These are phyloP conservation scores for Salvelinus alpinus DNA, from an alignment of 2,113 vertebrate genomes.

Conservation along the genomic window DNA sequence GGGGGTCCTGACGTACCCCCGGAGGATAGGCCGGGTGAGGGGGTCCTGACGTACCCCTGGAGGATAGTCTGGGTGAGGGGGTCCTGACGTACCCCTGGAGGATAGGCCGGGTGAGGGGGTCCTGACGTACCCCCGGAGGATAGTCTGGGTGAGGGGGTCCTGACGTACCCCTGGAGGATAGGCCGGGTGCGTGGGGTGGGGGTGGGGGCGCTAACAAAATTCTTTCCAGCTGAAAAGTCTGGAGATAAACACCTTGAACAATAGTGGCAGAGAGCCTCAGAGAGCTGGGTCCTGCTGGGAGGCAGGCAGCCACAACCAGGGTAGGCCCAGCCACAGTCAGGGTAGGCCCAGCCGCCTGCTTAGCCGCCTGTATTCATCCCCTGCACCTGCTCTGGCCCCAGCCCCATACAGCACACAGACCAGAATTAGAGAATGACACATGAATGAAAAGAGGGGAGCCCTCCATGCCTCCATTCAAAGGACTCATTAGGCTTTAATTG, in stretches of 20 bases:
- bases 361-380: too few relatives aligned
- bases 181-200: background rate
- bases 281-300: slow-evolving; percentile 2
- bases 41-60: too few relatives aligned
- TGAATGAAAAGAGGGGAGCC: background rate
- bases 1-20: too few relatives aligned
- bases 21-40: too few relatives aligned
- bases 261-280: background rate
- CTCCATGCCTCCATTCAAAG: slow-evolving; percentile 1
- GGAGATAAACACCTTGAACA: slow-evolving; percentile 15
- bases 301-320: slow-evolving; percentile 1
- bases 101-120: too few relatives aligned
- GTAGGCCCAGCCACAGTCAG: background rate
- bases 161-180: too few relatives aligned
- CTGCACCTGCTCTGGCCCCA: slow-evolving; percentile 6
- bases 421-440: background rate
- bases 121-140: too few relatives aligned
- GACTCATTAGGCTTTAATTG: slow-evolving; percentile 13
- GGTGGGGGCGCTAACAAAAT: background rate
- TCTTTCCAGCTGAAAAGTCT: slow-evolving; percentile 7
- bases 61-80: too few relatives aligned
- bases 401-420: too few relatives aligned
- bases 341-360: too few relatives aligned
- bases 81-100: too few relatives aligned
- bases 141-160: too few relatives aligned